Conservation (phyloP, 2,113 vertebrate species). For the Echinops telfairi region DNA sequence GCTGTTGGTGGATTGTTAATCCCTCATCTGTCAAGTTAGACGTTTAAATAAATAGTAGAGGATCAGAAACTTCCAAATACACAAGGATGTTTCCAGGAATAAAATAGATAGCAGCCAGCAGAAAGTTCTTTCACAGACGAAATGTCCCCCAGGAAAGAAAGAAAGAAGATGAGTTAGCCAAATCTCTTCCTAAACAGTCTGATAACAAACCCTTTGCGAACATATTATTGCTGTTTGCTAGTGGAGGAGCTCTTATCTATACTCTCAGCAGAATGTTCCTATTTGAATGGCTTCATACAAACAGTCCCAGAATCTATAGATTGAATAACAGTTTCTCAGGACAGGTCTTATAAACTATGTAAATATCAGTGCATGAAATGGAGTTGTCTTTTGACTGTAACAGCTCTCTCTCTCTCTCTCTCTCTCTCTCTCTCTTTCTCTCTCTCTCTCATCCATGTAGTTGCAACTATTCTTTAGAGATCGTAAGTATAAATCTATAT, state of each 20-base stretch:
- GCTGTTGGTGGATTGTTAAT: not conserved
- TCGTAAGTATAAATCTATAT: not conserved
- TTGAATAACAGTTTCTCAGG: not conserved
- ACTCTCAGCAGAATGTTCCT: not conserved
- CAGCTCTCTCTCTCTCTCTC: not conserved
- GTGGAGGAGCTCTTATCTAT: not conserved
- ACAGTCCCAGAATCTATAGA: not conserved
- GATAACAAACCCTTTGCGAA: not conserved
- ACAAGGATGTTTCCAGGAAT: not conserved
- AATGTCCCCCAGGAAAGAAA: not conserved
- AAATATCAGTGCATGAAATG: not conserved
- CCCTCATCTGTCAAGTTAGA: not conserved
- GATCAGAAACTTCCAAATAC: not conserved
- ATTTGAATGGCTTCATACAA: not conserved
- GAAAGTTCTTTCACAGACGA: not conserved
- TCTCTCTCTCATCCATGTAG: not conserved
- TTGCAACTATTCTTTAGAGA: not conserved
- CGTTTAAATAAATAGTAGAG: conserved; percentile 19
- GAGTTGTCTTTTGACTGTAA: not conserved
- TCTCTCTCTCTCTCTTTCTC: no score
- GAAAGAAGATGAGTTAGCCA: not conserved
- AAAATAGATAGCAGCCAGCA: not conserved
- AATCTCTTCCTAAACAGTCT: not conserved
- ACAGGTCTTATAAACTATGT: not conserved
- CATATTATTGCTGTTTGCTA: not conserved